These are phyloP conservation scores for Isoperla grammatica DNA, from an alignment of 2,888 invertebrate genomes.

Conservation along the genomic window DNA sequence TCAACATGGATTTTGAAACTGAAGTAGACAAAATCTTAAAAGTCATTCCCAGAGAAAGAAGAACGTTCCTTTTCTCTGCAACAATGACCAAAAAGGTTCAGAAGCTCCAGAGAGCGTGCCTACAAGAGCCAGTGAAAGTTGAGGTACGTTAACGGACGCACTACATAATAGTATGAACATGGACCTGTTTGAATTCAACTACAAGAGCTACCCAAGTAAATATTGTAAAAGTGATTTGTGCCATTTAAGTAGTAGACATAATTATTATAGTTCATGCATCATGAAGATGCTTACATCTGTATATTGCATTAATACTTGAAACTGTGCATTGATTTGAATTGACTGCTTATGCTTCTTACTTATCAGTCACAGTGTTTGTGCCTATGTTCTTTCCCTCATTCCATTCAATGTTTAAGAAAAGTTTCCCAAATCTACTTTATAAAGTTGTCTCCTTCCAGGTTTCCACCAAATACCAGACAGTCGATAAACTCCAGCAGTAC, in stretches of 20 bases:
- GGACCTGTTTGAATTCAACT: background rate
- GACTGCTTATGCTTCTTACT: too few species aligned
- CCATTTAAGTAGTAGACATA: too few species aligned
- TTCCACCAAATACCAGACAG: slow-evolving; percentile 95
- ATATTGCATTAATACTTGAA: too few species aligned
- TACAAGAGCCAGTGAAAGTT: slow-evolving; percentile 91
- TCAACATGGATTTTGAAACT: slow-evolving; percentile 98
- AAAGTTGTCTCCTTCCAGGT: slow-evolving; percentile 38
- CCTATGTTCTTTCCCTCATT: too few species aligned
- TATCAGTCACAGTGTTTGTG: too few species aligned
- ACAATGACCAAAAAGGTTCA: slow-evolving; percentile 99
- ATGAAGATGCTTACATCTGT: too few species aligned
- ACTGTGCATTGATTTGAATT: too few species aligned
- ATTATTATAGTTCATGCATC: too few species aligned
- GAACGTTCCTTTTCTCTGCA: slow-evolving; percentile 93
- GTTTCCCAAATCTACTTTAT: too few species aligned
- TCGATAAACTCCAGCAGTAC: slow-evolving; percentile 91
- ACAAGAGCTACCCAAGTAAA: background rate
- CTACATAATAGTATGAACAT: background rate
- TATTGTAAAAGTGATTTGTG: too few species aligned
- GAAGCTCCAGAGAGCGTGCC: slow-evolving; percentile 91
- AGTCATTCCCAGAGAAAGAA: slow-evolving; percentile 84
- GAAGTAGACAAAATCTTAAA: slow-evolving; percentile 95
- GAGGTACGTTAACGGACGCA: slow-evolving; percentile 54
- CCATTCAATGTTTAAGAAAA: too few species aligned